Conservation (phyloP, 2,113 vertebrate species). For the Mionectes macconnelli region DNA sequence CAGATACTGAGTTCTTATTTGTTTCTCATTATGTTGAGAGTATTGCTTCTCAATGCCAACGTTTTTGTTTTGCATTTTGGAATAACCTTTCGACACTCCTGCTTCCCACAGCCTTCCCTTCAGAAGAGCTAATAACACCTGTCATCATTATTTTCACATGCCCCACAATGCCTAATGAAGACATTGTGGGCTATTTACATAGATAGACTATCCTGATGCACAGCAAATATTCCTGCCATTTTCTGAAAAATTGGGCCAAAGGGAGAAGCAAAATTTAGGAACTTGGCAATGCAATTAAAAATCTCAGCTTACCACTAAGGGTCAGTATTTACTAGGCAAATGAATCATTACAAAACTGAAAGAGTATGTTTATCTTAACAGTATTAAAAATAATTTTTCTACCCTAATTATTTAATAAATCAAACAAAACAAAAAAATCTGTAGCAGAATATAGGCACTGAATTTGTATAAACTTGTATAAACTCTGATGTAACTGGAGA, state of each 20-base stretch:
- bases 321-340: slow-evolving; percentile 46
- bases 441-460: neutral
- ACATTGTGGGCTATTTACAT: neutral
- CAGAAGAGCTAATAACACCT: slow-evolving; percentile 33
- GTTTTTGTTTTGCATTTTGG: slow-evolving; percentile 23
- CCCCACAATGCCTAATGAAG: neutral
- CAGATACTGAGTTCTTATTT: slow-evolving; percentile 46
- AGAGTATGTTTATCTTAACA: neutral
- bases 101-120: slow-evolving; percentile 5
- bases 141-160: slow-evolving; percentile 16
- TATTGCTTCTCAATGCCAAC: slow-evolving; percentile 33
- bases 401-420: neutral
- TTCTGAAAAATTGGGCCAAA: slow-evolving; percentile 2
- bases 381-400: neutral
- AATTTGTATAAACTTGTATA: neutral
- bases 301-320: slow-evolving; percentile 44
- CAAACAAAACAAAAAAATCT: neutral
- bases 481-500: neutral
- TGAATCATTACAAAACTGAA: neutral
- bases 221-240: slow-evolving; percentile 22
- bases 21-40: slow-evolving; percentile 52
- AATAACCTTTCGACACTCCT: slow-evolving; percentile 35
- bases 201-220: neutral
- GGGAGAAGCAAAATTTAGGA: neutral
- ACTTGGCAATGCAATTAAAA: neutral